phyloP scores from a whole-genome alignment of 2,888 invertebrate genomes.

The Phalera bucephala region DNA sequence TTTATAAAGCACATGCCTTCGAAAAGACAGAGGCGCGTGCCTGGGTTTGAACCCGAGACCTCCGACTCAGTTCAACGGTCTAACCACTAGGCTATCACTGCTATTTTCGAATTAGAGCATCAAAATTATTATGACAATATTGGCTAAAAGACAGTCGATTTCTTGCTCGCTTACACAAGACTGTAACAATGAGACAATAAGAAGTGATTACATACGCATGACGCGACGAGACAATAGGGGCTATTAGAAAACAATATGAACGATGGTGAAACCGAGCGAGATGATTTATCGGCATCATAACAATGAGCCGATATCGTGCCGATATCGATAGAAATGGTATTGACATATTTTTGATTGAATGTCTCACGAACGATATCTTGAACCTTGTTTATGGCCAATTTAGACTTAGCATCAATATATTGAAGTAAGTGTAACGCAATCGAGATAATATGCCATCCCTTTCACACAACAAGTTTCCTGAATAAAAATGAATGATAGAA shows the following conservation, averaged over 20 bases:
- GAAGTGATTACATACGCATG: conserved; percentile 35
- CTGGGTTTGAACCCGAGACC: too few relatives aligned
- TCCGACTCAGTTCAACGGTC: too few relatives aligned
- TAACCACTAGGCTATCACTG: too few relatives aligned
- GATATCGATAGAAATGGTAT: conserved; percentile 36
- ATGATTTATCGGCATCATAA: conserved; percentile 44
- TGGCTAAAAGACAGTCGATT: conserved; percentile 15
- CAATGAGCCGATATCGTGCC: conserved; percentile 39
- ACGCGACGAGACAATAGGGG: conserved; percentile 36
- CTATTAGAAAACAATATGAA: conserved; percentile 56
- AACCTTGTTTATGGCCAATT: too few relatives aligned
- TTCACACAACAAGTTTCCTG: too few relatives aligned
- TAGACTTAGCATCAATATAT: too few relatives aligned
- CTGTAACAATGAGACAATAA: conserved; percentile 41
- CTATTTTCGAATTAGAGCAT: too few relatives aligned
- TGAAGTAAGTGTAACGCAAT: too few relatives aligned
- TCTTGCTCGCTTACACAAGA: conserved; percentile 26
- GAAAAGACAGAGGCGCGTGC: too few relatives aligned
- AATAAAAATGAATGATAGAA: too few relatives aligned
- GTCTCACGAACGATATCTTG: conserved; percentile 29
- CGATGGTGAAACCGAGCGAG: conserved; percentile 24
- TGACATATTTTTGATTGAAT: conserved; percentile 48
- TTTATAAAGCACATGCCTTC: too few relatives aligned
- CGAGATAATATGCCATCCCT: too few relatives aligned
- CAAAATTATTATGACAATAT: not conserved